These are phyloP conservation scores for Meloidogyne floridensis DNA, from an alignment of 1,140 invertebrate genomes.

Conservation along the genomic window DNA sequence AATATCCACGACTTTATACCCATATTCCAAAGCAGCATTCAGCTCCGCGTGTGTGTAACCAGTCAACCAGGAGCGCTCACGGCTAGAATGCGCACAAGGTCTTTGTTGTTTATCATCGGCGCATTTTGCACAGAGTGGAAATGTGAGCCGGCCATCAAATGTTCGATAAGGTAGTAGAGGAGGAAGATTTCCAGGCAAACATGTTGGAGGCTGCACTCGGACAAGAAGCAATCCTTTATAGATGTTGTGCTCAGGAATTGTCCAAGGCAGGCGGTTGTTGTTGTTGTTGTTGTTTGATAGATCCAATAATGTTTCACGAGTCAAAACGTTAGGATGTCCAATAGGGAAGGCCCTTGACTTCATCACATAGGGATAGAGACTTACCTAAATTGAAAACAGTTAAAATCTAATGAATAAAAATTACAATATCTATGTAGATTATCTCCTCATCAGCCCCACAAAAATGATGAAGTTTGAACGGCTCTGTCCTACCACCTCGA, in stretches of 20 bases:
- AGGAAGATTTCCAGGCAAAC: no score
- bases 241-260: not conserved
- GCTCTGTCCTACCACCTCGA: not conserved
- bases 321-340: not conserved
- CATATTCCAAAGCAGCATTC: constrained; percentile 13
- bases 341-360: constrained; percentile 1
- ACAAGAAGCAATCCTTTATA: constrained; percentile 25
- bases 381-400: not conserved
- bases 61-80: not conserved
- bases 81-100: not conserved
- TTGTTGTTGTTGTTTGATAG: not conserved
- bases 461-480: constrained; percentile 26
- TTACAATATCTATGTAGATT: constrained; percentile 22
- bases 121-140: constrained; percentile 4
- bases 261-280: constrained; percentile 6
- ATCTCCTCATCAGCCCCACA: constrained; percentile 20
- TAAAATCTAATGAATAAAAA: not conserved
- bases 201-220: constrained; percentile 15
- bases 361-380: constrained; percentile 24
- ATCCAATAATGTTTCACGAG: not conserved
- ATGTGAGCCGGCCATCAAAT: constrained; percentile 12
- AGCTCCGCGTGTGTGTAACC: constrained; percentile 32
- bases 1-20: constrained; percentile 25
- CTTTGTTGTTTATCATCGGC: not conserved
- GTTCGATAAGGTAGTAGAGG: not conserved